These are phyloP conservation scores for Cerastoderma edule DNA, from an alignment of 2,888 invertebrate genomes.

Conservation along the genomic window DNA sequence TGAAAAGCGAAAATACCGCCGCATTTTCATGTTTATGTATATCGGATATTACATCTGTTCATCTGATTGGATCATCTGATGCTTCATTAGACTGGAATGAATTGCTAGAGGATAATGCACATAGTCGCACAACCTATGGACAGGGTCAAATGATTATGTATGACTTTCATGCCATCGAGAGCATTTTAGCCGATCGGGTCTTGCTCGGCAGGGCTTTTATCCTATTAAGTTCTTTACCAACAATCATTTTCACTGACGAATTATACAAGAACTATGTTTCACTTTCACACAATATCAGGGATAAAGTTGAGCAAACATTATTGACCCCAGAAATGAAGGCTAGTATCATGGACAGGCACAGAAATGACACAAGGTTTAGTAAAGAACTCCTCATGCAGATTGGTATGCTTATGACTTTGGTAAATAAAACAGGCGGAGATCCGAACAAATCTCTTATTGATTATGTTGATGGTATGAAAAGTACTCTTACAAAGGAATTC, in stretches of 20 bases:
- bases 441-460: conserved; percentile 48
- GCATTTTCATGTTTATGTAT: conserved; percentile 30
- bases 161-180: conserved; percentile 62
- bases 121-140: conserved; percentile 49
- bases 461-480: conserved; percentile 53
- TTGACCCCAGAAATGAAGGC: conserved; percentile 44
- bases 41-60: conserved; percentile 33
- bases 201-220: conserved; percentile 53
- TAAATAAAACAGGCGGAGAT: conserved; percentile 61
- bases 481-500: conserved; percentile 35
- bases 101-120: conserved; percentile 41
- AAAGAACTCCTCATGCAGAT: conserved; percentile 53
- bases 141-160: conserved; percentile 47
- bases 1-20: conserved; percentile 13
- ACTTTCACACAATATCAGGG: conserved; percentile 39
- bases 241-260: conserved; percentile 61
- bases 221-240: conserved; percentile 33
- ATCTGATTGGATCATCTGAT: conserved; percentile 5
- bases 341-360: conserved; percentile 37
- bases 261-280: conserved; percentile 56
- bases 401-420: conserved; percentile 59
- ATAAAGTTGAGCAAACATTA: conserved; percentile 43
- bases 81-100: conserved; percentile 32
- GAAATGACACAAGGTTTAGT: conserved; percentile 38
- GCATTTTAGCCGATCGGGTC: conserved; percentile 42